These are phyloP conservation scores for Netelia fuscicornis DNA, from an alignment of 2,888 invertebrate genomes.

Conservation along the genomic window DNA sequence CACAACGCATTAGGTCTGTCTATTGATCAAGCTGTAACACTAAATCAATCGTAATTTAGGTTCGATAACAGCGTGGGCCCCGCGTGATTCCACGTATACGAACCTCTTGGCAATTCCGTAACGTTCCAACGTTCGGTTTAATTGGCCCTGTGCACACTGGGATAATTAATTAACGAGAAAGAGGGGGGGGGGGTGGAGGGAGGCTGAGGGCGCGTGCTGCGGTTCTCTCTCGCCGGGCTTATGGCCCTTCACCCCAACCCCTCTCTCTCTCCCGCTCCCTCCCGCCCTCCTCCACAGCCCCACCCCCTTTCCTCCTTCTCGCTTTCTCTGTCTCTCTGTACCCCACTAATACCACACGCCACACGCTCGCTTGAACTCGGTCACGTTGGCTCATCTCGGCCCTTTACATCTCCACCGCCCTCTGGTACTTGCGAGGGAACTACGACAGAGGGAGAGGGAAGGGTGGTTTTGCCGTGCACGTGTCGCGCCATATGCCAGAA, in stretches of 20 bases:
- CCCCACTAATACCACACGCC: too few species aligned
- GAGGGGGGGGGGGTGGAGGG: not conserved
- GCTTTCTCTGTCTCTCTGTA: too few species aligned
- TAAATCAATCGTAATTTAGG: slow-evolving; percentile 47
- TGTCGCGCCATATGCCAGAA: slow-evolving; percentile 74
- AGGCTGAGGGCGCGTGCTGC: not conserved
- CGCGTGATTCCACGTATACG: not conserved
- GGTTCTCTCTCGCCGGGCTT: too few species aligned
- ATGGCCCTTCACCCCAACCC: too few species aligned
- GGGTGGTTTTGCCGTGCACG: slow-evolving; percentile 69
- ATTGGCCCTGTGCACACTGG: slow-evolving; percentile 35
- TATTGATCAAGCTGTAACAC: slow-evolving; percentile 46
- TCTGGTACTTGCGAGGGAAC: too few species aligned
- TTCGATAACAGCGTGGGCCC: slow-evolving; percentile 34
- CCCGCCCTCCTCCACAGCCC: too few species aligned
- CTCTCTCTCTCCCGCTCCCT: too few species aligned
- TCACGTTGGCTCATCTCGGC: not conserved
- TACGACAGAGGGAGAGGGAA: not conserved
- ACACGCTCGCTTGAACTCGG: not conserved
- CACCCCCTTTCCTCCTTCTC: too few species aligned
- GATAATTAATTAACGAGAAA: slow-evolving; percentile 59
- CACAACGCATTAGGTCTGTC: slow-evolving; percentile 9
- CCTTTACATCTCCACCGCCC: too few species aligned
- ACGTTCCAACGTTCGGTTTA: slow-evolving; percentile 39
- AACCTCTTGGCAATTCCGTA: slow-evolving; percentile 24